Base-by-base conservation (phyloP, 1,140 invertebrate genomes). In the Cydia strobilella region DNA sequence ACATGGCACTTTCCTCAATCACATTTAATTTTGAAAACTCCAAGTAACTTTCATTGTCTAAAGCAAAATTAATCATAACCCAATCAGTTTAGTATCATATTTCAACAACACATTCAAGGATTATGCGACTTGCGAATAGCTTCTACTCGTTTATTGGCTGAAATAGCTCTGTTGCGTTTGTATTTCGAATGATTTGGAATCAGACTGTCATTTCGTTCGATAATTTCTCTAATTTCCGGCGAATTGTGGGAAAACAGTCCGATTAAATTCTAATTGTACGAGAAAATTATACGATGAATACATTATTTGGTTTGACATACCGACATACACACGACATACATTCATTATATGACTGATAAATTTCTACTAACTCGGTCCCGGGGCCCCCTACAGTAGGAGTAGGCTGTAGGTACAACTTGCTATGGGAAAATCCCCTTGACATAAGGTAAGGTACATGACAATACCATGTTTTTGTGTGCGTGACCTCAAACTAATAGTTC, bases 221-320 rank as follows among this genome's bases (percentile, higher is more conserved):
- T 66, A 66, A 66, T 66, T 66, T 66, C 6, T n/a, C 65, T 10
- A 18, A 66, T 39, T 66, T 66, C 9, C 65, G 27, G 6, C 65
- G 1, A 66, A 66, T 66, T 66, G 31, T n/a, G 18, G 13, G 65
- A 25, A n/a, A 59, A 59, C 18, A 20, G 18, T 18, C 51, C 9
- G 51, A 59, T 59, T 59, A 20, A 18, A 59, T 59, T 59, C 51
- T 59, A 54, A 54, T 54, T 54, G 51, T 54, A 18, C n/a, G 51
- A 54, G 51, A 54, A 5, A 54, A 54, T 54, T 54, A 59, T 59
- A 59, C 51, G 23, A 18, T 59, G 51, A 59, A 59, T 59, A 6
- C 7, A 59, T 59, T 20, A 59, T 59, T 59, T 59, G 51, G 51
- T 59, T 59, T 59, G 51, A 59, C 15, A 59, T 59, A 59, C 51